Percentiles rank a stretch among this genome's conserved stretches.
Evolutionary conservation across 2,797 vertebrate species (phyloP).

Genomic region (Eulemur albifrons): DNA sequence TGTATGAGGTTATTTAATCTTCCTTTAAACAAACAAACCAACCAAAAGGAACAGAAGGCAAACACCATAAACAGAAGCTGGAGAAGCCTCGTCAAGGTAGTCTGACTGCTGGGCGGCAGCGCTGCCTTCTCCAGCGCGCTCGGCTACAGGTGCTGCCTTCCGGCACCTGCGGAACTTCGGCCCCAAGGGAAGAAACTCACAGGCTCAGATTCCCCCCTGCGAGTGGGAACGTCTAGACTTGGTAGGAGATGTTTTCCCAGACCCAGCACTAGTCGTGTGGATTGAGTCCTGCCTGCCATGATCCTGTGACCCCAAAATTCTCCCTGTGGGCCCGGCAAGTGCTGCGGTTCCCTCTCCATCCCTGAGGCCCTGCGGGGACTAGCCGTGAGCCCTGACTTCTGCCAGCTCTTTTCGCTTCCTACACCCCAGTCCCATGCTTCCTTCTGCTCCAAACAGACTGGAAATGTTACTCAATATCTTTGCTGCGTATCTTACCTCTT

Average conservation of each 20-base stretch:
- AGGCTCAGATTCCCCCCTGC: rapidly evolving
- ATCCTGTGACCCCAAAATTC: too few species aligned
- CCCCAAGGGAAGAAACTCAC: rapidly evolving
- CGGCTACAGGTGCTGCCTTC: neutral
- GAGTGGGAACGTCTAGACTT: rapidly evolving
- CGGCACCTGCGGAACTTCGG: neutral
- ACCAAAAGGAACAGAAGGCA: constrained; percentile 67
- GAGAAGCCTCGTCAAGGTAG: constrained; percentile 12
- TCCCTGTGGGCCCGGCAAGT: rapidly evolving
- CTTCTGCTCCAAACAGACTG: neutral
- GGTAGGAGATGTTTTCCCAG: rapidly evolving
- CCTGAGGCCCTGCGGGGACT: rapidly evolving
- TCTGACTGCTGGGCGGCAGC: neutral
- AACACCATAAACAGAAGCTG: constrained; percentile 57
- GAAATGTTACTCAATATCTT: neutral
- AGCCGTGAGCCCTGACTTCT: neutral
- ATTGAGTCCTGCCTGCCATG: rapidly evolving
- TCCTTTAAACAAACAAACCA: constrained; percentile 66
- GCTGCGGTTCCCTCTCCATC: rapidly evolving
- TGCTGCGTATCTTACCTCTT: neutral
- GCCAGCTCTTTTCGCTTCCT: too few species aligned
- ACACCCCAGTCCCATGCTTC: rapidly evolving
- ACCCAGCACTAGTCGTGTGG: rapidly evolving
- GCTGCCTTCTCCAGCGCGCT: neutral
- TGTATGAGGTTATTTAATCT: constrained; percentile 57